Evolutionary conservation across 2,797 vertebrate genomes (phyloP), one percentile per base, ranked within the genome.

Genomic region (Paramormyrops hopkinsi): DNA sequence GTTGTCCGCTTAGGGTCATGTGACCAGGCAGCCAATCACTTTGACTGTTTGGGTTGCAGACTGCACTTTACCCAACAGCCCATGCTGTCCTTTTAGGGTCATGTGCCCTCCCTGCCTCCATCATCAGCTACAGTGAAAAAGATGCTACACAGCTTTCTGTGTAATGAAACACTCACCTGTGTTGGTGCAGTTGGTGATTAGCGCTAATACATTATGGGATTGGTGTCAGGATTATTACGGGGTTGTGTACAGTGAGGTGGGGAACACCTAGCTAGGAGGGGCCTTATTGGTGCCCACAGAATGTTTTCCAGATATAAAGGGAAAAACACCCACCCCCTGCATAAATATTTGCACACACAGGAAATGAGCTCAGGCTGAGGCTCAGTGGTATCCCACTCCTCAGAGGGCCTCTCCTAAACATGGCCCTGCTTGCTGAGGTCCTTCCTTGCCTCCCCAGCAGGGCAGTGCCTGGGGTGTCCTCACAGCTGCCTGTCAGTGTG

Each of bases 1-100:
- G 90, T 46, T 87, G 46, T 87, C 86, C 91, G 53, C 91, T 87
- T 59, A 89, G 88, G 73, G 41, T 46, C 73, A 46, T 79, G 73
- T 44, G 19, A n/a, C 73, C 73, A 44, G 73, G 17, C 19, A 79
- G 37, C 41, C 73, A 79, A 79, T 46, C 73, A n/a, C 7, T 79
- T 79, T 0, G 17, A 46, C 73, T 79, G 17, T 46, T 79, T 46
- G 14, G 17, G 37, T 46, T 11, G 41, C 33, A 79, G 37, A 37
- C 2, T 41, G 33, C 0, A 0, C 73, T 79, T 79, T 46, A 79
- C 73, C 73, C 73, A 79, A 46, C 37, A 19, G 19, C 19, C 14
- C 17, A 3, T 79, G 73, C 73, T 79, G 17, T 46, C 17, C 41
- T 41, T 44, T 19, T 44, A n/a, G 6, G 37, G 19, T 41, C 73